Base-by-base conservation (phyloP, 2,113 vertebrate species). In the Clarias macrocephalus region DNA sequence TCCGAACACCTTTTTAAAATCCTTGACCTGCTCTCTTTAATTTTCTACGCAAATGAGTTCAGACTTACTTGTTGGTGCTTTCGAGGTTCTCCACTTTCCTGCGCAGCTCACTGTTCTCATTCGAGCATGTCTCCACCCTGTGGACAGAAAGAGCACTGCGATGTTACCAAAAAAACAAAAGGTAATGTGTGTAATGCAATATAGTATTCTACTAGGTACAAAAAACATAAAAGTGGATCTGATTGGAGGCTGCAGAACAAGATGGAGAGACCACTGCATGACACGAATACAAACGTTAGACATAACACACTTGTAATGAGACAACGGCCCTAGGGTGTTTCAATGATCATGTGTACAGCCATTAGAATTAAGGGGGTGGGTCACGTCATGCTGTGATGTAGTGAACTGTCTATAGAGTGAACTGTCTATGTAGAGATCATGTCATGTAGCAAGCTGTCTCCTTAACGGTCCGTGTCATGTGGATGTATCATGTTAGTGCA, bases 51-150 rank as follows among this genome's bases (percentile, higher is more conserved):
- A 33, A 70, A 21, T 11, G 28, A 28, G 76, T 28, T 68, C 37
- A 88, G 56, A 88, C 94, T 92, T 92, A 98, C 98, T 98, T 97
- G 92, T 99, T 99, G 73, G 97, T 97, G 84, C 96, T 97, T 93
- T 99, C 98, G 86, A 99, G 95, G 73, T 96, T 97, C 89, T 99
- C 97, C 23, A 99, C 97, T 92, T 99, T 99, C 92, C 97, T 96
- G 90, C 97, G 96, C 66, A 99, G 95, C 89, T 99, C 98, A 70
- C 91, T 94, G 91, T 99, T 99, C 94, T 99, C 98, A 3, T 96
- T 98, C 83, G 98, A 99, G 92, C 98, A 99, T 23, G 94, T 98
- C 92, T 99, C 98, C 92, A 99, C 98, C 95, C 98, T 99, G 93
- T 75, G 94, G 92, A 83, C 87, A 93, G 4, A 93, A 21, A 75